Percentiles rank a stretch among this genome's conserved stretches.
phyloP scores from a whole-genome alignment of 2,113 vertebrate genomes.

The Nansenia antarctica region DNA sequence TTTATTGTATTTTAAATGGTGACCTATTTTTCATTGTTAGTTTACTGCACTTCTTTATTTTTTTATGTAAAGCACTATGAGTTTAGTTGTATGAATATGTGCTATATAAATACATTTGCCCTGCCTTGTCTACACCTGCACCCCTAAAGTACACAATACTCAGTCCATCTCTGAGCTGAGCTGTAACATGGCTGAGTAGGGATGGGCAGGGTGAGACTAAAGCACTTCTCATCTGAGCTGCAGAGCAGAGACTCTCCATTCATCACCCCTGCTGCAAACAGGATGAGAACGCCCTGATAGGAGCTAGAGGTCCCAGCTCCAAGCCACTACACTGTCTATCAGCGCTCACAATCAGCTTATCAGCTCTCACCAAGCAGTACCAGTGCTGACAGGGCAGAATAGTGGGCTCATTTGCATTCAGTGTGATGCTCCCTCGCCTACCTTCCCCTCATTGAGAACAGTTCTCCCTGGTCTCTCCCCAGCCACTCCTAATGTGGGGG shows the following conservation, averaged over 20 bases:
- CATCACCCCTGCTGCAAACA: slow-evolving; percentile 28
- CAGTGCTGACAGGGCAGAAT: slow-evolving; percentile 27
- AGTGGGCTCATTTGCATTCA: slow-evolving; percentile 20
- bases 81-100: too few species aligned
- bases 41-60: too few species aligned
- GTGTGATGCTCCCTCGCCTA: not conserved
- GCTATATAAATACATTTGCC: too few species aligned
- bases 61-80: too few species aligned
- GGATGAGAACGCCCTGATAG: slow-evolving; percentile 38
- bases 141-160: not conserved
- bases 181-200: not conserved
- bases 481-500: not conserved
- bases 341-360: slow-evolving; percentile 50
- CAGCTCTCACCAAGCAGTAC: slow-evolving; percentile 19
- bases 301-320: slow-evolving; percentile 33
- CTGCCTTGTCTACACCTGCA: too few species aligned
- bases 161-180: not conserved
- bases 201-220: not conserved
- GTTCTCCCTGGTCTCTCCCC: not conserved
- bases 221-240: not conserved
- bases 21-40: too few species aligned
- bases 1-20: too few species aligned
- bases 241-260: slow-evolving; percentile 25
- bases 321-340: slow-evolving; percentile 30
- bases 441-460: not conserved